phyloP scores from a whole-genome alignment of 2,113 vertebrate species.

The Mus musculus region DNA sequence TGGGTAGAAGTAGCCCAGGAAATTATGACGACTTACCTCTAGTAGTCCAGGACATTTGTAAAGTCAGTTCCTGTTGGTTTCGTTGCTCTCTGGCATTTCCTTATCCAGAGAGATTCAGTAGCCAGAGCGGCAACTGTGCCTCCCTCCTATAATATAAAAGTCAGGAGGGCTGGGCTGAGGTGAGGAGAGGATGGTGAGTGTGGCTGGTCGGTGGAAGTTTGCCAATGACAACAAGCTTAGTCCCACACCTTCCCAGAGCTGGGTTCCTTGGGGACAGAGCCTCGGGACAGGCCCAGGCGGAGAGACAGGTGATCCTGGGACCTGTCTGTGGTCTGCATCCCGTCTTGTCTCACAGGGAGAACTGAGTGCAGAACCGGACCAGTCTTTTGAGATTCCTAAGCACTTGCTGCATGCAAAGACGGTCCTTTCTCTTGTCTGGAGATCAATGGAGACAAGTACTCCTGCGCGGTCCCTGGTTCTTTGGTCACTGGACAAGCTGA shows the following conservation, averaged over 20 bases:
- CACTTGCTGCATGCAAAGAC: background rate
- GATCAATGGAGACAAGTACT: background rate
- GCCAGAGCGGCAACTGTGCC: background rate
- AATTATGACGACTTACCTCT: background rate
- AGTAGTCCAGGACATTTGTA: background rate
- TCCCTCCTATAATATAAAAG: background rate
- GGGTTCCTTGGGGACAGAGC: background rate
- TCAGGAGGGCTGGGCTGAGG: background rate
- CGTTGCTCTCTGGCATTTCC: background rate
- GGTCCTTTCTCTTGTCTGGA: fast-evolving
- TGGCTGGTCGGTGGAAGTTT: background rate
- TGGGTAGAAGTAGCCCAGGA: background rate
- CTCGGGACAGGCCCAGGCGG: background rate
- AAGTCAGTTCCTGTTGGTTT: background rate
- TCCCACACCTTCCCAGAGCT: too few relatives aligned
- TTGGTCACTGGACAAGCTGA: background rate
- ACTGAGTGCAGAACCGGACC: background rate
- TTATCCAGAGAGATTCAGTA: background rate
- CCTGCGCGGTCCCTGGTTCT: fast-evolving
- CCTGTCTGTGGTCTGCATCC: fast-evolving
- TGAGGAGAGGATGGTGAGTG: background rate
- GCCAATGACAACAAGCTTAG: background rate
- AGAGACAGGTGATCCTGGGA: too few relatives aligned
- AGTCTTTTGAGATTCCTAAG: fast-evolving
- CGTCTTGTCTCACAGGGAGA: background rate